These are phyloP conservation scores for Halisarca cf. caerulea DNA, from an alignment of 37 sponge, comb jelly and placozoan species.

Conservation along the genomic window DNA sequence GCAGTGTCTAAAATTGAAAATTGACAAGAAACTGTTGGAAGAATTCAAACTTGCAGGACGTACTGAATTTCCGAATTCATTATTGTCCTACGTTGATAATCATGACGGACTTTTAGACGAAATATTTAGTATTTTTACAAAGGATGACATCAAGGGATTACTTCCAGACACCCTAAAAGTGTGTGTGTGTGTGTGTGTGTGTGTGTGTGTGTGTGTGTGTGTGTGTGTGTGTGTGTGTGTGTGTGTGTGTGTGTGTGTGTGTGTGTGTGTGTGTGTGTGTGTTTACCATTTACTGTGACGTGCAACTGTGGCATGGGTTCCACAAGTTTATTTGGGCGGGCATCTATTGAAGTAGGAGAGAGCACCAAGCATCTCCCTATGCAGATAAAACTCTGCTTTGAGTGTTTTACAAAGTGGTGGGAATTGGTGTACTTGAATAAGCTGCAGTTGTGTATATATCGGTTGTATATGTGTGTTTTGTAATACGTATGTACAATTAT, in stretches of 20 bases:
- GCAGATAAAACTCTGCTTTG: too few relatives aligned
- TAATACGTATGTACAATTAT: too few relatives aligned
- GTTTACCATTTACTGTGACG: not conserved
- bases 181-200: too few relatives aligned
- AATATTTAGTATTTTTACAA: conserved; percentile 64
- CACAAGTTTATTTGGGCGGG: too few relatives aligned
- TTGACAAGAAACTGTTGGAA: not conserved
- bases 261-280: conserved; percentile 17
- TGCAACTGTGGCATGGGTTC: not conserved
- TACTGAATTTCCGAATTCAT: conserved; percentile 40
- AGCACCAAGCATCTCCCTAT: too few relatives aligned
- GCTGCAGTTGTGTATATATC: too few relatives aligned
- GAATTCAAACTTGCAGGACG: not conserved
- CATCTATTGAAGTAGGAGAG: too few relatives aligned
- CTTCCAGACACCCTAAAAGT: conserved; percentile 79
- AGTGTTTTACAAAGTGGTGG: too few relatives aligned
- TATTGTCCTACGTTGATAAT: conserved; percentile 44
- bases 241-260: conserved; percentile 22
- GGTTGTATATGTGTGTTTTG: too few relatives aligned
- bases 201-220: conserved; percentile 14
- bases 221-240: conserved; percentile 23
- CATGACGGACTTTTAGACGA: conserved; percentile 53
- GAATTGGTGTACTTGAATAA: too few relatives aligned
- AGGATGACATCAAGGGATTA: conserved; percentile 58
- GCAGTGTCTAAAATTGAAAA: not conserved